phyloP scores from a whole-genome alignment of 2,113 vertebrate genomes.

The Neodon shergylaensis region DNA sequence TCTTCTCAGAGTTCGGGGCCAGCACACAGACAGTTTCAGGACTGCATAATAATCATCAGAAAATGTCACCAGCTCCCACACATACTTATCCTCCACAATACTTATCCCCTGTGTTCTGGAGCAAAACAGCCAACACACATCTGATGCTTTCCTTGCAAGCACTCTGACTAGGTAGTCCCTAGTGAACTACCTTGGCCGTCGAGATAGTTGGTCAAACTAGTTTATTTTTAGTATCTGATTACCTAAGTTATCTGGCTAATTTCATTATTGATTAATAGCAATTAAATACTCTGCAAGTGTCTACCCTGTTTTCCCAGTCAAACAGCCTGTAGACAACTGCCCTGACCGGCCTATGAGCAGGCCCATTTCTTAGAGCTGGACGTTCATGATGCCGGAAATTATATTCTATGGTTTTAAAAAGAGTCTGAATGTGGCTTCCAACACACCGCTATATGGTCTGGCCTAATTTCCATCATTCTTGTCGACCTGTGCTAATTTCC shows the following conservation, averaged over 20 bases:
- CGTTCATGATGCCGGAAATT: not conserved
- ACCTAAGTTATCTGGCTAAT: not conserved
- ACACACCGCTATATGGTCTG: not conserved
- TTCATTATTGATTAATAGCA: not conserved
- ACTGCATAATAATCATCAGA: not conserved
- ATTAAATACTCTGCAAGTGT: not conserved
- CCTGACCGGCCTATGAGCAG: fast-evolving
- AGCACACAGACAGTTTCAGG: not conserved
- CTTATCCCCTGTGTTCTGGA: not conserved
- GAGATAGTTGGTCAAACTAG: not conserved
- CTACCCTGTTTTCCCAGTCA: too few relatives aligned
- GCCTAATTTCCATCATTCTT: constrained; percentile 44
- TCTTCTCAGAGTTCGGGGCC: not conserved
- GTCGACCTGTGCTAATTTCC: constrained; percentile 54
- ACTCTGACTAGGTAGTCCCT: too few relatives aligned
- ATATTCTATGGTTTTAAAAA: not conserved
- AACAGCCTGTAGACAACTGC: not conserved
- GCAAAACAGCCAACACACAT: not conserved
- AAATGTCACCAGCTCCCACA: not conserved
- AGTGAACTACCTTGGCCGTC: not conserved
- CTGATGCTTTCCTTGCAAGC: not conserved
- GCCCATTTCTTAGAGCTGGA: not conserved
- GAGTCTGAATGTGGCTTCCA: constrained; percentile 5
- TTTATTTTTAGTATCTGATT: not conserved
- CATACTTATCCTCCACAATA: not conserved